Evolutionary conservation across 2,888 invertebrate genomes (phyloP), one percentile per base, ranked within the genome.

Genomic region (Asteroscopus sphinx): DNA sequence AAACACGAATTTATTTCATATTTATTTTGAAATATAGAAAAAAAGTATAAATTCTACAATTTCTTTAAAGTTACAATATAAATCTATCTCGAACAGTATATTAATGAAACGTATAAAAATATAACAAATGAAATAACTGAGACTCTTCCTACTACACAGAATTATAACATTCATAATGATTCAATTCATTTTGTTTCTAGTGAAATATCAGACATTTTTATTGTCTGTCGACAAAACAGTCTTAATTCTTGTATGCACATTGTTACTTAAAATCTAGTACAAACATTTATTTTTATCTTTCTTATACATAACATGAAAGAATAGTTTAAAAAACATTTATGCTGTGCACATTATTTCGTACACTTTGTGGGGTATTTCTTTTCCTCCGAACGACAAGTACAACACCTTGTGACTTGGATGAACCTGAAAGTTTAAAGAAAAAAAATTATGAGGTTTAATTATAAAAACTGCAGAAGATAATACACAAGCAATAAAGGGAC

Each of bases 311-410:
- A 39, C 25, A n/a, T 21, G n/a, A 36, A 41, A 12, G 35, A 35
- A 13, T 13, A 30, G 15, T 4, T 25, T 28, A 9, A 21, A 47
- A 30, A 37, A 41, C 21, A 47, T 62, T 69, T 61, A 74, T n/a
- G 58, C 56, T 13, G 70, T 77, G 70, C 91, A 92, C 46, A 94
- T 47, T 11, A 91, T 83, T 83, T 94, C 92, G 63, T 90, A 94
- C 0, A 35, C 47, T 32, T 80, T 83, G 72, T 92, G 89, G 0
- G 88, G 70, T 7, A 91, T 33, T 74, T 94, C 94, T 30, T 88
- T 78, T 13, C 93, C 93, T 0, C 77, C 87, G 54, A 90, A 93
- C 0, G 92, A 88, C 1, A 93, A 81, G 66, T 94, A 93, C 86
- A 92, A 67, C 1, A 58, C 73, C 52, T 85, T 85, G 82, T 93